Percentiles rank a stretch among this genome's conserved stretches.
Evolutionary conservation across 2,797 vertebrate genomes (phyloP).

Genomic region (Pteronotus mesoamericanus): DNA sequence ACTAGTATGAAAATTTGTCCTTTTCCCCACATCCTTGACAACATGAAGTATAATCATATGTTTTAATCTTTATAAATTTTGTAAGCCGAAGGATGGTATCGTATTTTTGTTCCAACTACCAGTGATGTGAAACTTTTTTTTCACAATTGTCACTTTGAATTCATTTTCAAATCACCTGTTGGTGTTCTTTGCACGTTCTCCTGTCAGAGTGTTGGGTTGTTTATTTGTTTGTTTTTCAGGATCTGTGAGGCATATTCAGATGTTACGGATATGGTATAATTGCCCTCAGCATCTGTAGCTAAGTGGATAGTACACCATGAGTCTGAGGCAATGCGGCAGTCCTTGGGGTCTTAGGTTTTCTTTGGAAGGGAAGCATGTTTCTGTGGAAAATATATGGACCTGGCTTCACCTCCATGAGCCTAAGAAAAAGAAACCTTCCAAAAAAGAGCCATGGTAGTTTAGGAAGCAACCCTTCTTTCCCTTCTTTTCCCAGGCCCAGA

Average conservation of each 20-base stretch:
- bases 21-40: background rate
- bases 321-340: background rate
- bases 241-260: background rate
- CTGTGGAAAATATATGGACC: background rate
- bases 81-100: background rate
- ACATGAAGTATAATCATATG: background rate
- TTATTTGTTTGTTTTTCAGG: background rate
- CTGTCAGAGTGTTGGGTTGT: background rate
- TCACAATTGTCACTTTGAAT: background rate
- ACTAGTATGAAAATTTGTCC: background rate
- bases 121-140: background rate
- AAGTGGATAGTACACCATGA: background rate
- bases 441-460: background rate
- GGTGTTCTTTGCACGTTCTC: background rate
- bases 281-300: background rate
- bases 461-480: background rate
- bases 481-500: background rate
- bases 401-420: background rate
- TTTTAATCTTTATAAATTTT: background rate
- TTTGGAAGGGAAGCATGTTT: background rate
- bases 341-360: background rate
- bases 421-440: background rate
- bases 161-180: background rate
- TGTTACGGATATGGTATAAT: background rate
- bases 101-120: constrained; percentile 1